These are phyloP conservation scores for Brachionus koreanus DNA, from an alignment of 1,140 invertebrate genomes.

Conservation along the genomic window DNA sequence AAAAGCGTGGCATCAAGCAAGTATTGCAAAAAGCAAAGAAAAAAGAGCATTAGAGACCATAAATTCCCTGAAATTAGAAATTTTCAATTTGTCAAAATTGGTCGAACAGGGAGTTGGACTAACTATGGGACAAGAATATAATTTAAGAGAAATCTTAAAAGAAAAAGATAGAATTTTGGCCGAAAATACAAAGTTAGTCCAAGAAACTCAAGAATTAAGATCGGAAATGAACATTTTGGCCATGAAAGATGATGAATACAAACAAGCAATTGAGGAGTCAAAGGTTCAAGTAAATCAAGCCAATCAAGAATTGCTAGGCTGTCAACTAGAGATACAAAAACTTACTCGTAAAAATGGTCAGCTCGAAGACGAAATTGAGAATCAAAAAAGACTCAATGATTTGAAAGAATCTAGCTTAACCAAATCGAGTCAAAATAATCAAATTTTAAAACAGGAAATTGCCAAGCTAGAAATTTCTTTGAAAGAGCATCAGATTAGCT, in stretches of 20 bases:
- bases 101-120: slow-evolving; percentile 58
- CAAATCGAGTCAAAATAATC: slow-evolving; percentile 51
- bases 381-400: slow-evolving; percentile 55
- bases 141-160: slow-evolving; percentile 56
- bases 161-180: slow-evolving; percentile 55
- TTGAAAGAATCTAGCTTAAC: slow-evolving; percentile 53
- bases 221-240: slow-evolving; percentile 49
- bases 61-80: slow-evolving; percentile 58
- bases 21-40: slow-evolving; percentile 60
- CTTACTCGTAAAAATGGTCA: slow-evolving; percentile 57
- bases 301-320: slow-evolving; percentile 24
- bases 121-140: slow-evolving; percentile 48
- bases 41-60: slow-evolving; percentile 58
- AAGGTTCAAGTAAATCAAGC: slow-evolving; percentile 9
- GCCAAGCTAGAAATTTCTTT: slow-evolving; percentile 53
- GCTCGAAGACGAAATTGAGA: slow-evolving; percentile 57
- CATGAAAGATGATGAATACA: slow-evolving; percentile 48
- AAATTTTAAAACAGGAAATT: slow-evolving; percentile 53
- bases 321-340: slow-evolving; percentile 54
- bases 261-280: slow-evolving; percentile 44
- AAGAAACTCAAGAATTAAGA: slow-evolving; percentile 52
- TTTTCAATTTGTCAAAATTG: slow-evolving; percentile 58
- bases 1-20: slow-evolving; percentile 61
- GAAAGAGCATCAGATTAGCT: slow-evolving; percentile 52
- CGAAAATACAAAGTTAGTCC: slow-evolving; percentile 53